Evolutionary conservation across 2,797 vertebrate genomes (phyloP).

Genomic region (Cuculus canorus): DNA sequence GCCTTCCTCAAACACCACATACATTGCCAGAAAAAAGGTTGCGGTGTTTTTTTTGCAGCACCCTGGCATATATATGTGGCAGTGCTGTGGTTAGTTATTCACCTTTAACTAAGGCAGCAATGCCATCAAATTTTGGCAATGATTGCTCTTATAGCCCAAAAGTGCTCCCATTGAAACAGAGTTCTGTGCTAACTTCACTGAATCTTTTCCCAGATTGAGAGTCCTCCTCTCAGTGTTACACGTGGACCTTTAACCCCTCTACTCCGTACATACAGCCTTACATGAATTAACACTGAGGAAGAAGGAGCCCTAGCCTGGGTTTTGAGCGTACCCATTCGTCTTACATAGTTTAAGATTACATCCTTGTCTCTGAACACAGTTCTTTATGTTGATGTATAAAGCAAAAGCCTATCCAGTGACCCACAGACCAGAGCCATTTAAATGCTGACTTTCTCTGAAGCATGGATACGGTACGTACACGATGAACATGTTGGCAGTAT

Average conservation of each 20-base stretch:
- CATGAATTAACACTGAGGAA: fast-evolving
- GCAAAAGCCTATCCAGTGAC: neutral
- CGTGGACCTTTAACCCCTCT: neutral
- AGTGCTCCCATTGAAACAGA: neutral
- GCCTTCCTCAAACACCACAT: neutral
- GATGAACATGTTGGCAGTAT: neutral
- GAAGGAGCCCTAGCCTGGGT: neutral
- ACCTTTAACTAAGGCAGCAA: neutral
- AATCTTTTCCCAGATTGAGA: neutral
- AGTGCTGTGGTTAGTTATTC: neutral
- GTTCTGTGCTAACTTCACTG: neutral
- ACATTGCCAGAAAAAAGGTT: neutral
- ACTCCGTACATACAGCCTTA: neutral
- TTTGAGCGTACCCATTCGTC: neutral
- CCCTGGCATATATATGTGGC: neutral
- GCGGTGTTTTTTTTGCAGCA: neutral
- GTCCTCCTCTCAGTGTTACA: neutral
- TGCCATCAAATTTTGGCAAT: neutral
- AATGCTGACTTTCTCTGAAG: neutral
- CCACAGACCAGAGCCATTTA: neutral
- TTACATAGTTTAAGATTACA: neutral
- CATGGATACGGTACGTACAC: neutral
- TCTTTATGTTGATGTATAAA: neutral
- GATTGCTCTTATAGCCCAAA: fast-evolving
- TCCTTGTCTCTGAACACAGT: neutral